Evolutionary conservation across 2,888 invertebrate genomes (phyloP), one percentile per base, ranked within the genome.

Genomic region (Entomobrya proxima): DNA sequence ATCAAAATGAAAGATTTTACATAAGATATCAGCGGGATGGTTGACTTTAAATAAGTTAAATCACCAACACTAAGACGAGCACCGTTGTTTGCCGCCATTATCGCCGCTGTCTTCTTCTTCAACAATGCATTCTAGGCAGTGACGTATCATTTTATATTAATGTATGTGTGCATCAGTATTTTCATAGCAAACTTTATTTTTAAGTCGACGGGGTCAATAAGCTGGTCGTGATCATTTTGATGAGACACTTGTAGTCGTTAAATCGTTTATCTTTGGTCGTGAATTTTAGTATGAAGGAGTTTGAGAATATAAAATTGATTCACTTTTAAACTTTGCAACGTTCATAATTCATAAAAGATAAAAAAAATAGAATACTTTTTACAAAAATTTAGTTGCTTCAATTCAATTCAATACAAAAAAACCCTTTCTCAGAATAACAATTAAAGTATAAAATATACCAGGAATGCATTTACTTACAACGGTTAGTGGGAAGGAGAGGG

Each of bases 191-290:
- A 67, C 21, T 58, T 4, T 24, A 11, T n/a, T 67, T n/a, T 37
- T 9, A 37, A 67, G 40, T 67, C 21, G 67, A 24, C 24, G 67
- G 40, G 37, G 67, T 40, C 67, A 27, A n/a, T n/a, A n/a, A 18
- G 27, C 67, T 67, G 67, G 27, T 67, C 67, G 69, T 44, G 44
- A 44, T 69, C 6, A 30, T 7, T n/a, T n/a, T 69, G 47, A 44
- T 27, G 69, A 44, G 69, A 69, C 69, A 69, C 69, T 69, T 69
- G 69, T 24, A 47, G 47, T 44, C 69, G 69, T 69, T 44, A 69
- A 69, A 44, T 18, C 15, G 44, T 69, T 47, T 47, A 47, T 5
- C n/a, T 44, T 2, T 24, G 6, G 13, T 69, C 47, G 47, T 44
- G 69, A 21, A 9, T 40, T 24, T 40, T 15, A 2, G n/a, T 69